Evolutionary conservation across 92 coral and sea anemone species (phyloP).

Genomic region (Actinernus sp.): DNA sequence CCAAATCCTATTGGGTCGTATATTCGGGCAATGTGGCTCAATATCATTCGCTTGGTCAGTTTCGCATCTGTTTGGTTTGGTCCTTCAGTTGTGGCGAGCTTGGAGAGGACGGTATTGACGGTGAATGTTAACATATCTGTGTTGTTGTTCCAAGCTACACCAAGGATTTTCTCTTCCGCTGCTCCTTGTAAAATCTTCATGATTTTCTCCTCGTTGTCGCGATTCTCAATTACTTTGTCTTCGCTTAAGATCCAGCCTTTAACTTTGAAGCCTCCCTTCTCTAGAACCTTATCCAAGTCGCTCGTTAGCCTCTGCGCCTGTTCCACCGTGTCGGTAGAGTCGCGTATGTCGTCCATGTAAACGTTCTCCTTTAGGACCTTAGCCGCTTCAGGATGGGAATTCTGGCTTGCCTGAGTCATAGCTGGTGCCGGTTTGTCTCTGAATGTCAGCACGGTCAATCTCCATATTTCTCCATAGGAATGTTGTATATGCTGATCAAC

Average conservation of each 20-base stretch:
- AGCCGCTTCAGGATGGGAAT: not conserved
- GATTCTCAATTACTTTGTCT: not conserved
- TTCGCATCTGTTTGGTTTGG: too few relatives aligned
- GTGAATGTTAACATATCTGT: not conserved
- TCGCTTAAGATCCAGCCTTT: not conserved
- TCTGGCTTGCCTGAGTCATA: too few relatives aligned
- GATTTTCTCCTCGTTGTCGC: not conserved
- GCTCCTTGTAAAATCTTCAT: not conserved
- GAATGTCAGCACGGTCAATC: too few relatives aligned
- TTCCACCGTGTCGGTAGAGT: not conserved
- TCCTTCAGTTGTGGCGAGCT: not conserved
- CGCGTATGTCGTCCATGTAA: not conserved
- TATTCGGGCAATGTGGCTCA: slow-evolving; percentile 5
- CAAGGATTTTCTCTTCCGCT: not conserved
- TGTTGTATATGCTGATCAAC: too few relatives aligned
- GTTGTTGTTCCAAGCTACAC: not conserved
- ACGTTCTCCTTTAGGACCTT: not conserved
- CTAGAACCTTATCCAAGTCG: not conserved
- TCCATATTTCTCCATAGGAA: too few relatives aligned
- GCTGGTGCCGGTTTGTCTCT: too few relatives aligned
- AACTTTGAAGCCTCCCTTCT: not conserved
- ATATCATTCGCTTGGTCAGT: slow-evolving; percentile 13
- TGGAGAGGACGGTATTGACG: not conserved
- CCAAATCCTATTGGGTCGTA: too few relatives aligned
- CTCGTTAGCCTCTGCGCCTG: not conserved